These are phyloP conservation scores for Gallinago paraguaiae DNA, from an alignment of 2,113 vertebrate genomes.

Conservation along the genomic window DNA sequence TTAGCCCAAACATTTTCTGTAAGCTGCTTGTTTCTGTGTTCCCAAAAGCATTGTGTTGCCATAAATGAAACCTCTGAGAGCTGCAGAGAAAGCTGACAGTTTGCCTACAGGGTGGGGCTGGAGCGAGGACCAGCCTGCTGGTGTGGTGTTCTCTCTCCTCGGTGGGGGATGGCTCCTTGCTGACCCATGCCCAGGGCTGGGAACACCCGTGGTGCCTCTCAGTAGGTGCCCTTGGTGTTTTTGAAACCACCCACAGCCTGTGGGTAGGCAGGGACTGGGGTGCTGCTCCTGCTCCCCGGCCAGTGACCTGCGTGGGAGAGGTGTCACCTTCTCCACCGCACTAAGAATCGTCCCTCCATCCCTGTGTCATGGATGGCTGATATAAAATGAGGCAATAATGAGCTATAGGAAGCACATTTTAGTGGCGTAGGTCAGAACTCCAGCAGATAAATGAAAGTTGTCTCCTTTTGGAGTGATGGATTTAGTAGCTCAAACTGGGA, in stretches of 20 bases:
- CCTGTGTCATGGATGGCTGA: not conserved
- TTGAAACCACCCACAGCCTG: not conserved
- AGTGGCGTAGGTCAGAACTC: not conserved
- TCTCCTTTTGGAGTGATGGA: not conserved
- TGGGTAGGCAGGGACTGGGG: accelerated
- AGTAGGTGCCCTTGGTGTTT: not conserved
- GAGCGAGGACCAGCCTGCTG: not conserved
- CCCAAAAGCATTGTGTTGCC: not conserved
- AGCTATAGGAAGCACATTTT: not conserved
- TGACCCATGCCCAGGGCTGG: not conserved
- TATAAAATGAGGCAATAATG: not conserved
- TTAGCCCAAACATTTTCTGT: not conserved
- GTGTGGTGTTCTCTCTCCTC: not conserved
- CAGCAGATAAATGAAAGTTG: not conserved
- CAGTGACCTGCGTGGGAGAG: accelerated
- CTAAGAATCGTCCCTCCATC: not conserved
- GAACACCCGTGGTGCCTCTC: not conserved
- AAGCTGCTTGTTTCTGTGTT: not conserved
- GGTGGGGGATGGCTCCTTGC: accelerated
- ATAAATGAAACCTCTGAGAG: not conserved
- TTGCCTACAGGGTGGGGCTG: accelerated
- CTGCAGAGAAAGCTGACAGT: not conserved
- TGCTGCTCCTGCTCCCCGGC: not conserved
- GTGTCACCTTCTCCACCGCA: not conserved
- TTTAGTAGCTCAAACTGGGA: not conserved